A percentile compares a stretch with the other conserved stretches of the same genome.
Evolutionary conservation across 2,797 vertebrate genomes (phyloP).

Genomic region (Todus mexicanus): DNA sequence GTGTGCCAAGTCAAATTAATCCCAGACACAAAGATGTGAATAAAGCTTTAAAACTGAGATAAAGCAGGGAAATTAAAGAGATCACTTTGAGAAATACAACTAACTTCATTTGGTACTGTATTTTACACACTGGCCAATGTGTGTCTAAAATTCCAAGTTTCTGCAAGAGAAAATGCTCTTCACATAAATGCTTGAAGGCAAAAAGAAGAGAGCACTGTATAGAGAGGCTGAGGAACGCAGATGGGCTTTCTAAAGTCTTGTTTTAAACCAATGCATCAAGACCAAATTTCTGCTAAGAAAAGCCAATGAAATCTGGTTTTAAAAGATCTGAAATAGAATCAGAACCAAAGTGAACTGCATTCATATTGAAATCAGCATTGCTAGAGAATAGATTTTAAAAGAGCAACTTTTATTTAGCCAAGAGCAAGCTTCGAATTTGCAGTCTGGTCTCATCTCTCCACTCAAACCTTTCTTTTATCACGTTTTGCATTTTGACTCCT

Average conservation of each 20-base stretch:
- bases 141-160: not conserved
- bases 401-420: not conserved
- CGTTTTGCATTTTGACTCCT: not conserved
- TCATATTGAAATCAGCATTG: not conserved
- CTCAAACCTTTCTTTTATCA: not conserved
- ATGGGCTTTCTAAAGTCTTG: not conserved
- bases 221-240: not conserved
- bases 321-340: not conserved
- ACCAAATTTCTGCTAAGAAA: not conserved
- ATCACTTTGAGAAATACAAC: constrained; percentile 12
- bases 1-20: constrained; percentile 59
- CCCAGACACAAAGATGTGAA: constrained; percentile 49
- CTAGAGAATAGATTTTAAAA: not conserved
- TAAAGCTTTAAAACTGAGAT: constrained; percentile 2
- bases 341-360: not conserved
- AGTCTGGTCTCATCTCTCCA: constrained; percentile 10
- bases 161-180: not conserved
- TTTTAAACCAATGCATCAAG: not conserved
- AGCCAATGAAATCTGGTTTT: not conserved
- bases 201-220: not conserved
- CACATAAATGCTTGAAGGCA: not conserved
- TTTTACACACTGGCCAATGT: not conserved
- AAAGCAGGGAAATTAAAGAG: constrained; percentile 36
- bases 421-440: not conserved
- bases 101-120: not conserved